Evolutionary conservation across 2,797 vertebrate species (phyloP), one percentile per base, ranked within the genome.

Genomic region (Sphaeramia orbicularis): DNA sequence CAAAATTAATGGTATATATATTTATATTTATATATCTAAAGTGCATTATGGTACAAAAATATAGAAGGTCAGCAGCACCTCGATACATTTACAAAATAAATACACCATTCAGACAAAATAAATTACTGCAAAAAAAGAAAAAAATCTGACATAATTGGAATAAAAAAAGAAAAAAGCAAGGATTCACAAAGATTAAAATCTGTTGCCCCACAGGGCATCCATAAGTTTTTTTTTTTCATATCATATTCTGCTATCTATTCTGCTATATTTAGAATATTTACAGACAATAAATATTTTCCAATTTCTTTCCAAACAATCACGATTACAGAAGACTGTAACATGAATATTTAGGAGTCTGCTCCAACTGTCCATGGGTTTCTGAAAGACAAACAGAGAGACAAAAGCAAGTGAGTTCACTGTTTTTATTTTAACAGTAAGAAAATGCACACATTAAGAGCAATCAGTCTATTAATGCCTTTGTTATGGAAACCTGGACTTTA

Each of bases 1-100:
- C 94, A 92, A 91, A 83, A 91, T 90, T 90, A 94, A 90, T 95
- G 90, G 86, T 89, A 86, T 91, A 95, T 95, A 95, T 95, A 94
- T 96, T 88, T 92, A 95, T 95, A 96, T 94, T 92, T 88, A 94
- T 95, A 96, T 95, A 93, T 94, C 94, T 98, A 99, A 98, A 99
- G 97, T 99, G 97, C 97, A 96, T 96, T 96, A 97, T 95, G 93
- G 97, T 97, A 97, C 96, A 96, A 97, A 96, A 94, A 94, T 95
- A 95, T 93, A 96, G 94, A 94, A 96, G 95, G 93, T 96, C 96
- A 97, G 96, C 97, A 97, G 96, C 96, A 96, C 96, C 96, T 95
- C 94, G 93, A 96, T 95, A 98, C 78, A 93, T 96, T 96, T 96
- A 96, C 94, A 95, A 96, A 98, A 98, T 98, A 98, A 98, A 98